phyloP scores from a whole-genome alignment of 2,888 invertebrate genomes.

The Dorcus hopei region DNA sequence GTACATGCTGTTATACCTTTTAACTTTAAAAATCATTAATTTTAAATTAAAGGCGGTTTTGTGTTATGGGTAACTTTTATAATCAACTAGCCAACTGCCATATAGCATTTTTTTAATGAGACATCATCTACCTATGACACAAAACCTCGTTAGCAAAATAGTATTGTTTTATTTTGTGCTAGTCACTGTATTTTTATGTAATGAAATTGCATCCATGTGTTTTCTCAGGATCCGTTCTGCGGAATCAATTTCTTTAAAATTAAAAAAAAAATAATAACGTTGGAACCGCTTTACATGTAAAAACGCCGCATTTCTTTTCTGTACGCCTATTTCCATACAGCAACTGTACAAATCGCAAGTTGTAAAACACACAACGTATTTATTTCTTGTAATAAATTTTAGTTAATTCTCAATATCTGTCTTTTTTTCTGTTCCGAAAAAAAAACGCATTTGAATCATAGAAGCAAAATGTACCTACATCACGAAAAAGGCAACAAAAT shows the following conservation, averaged over 20 bases:
- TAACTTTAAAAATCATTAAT: neutral
- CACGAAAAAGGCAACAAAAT: no score
- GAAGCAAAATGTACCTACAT: no score
- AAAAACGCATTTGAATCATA: no score
- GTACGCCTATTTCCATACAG: conserved; percentile 12
- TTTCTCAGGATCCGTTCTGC: conserved; percentile 3
- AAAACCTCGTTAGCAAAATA: conserved; percentile 10
- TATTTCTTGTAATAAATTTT: conserved; percentile 26
- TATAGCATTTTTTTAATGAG: no score
- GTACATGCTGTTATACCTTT: conserved; percentile 2
- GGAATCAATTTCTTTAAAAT: neutral
- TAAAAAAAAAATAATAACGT: neutral
- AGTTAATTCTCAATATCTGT: conserved; percentile 15
- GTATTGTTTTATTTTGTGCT: conserved; percentile 16
- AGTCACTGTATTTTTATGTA: conserved; percentile 18
- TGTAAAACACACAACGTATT: conserved; percentile 24
- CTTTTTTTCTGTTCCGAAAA: neutral
- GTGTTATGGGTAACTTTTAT: no score
- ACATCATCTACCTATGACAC: no score
- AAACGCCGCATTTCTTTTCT: conserved; percentile 9
- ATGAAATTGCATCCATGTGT: conserved; percentile 6
- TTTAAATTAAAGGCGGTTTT: no score
- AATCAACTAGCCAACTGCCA: no score
- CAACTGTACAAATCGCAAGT: conserved; percentile 13
- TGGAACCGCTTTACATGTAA: neutral